Conservation (phyloP, 2,888 invertebrate genomes). For the Cheilosia urbana region DNA sequence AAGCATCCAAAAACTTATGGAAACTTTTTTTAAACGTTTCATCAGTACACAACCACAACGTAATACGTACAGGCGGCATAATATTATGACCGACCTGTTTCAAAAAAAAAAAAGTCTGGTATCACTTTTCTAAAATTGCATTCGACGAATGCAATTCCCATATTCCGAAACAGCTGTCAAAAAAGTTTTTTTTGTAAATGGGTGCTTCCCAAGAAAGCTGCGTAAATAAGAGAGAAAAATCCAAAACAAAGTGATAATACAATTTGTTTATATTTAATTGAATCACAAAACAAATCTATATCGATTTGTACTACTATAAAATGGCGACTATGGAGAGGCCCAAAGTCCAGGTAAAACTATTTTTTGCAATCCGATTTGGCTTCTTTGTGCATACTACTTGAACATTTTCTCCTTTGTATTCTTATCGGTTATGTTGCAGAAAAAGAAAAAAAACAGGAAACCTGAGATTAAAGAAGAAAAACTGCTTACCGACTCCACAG, state of each 20-base stretch:
- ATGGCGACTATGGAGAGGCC: slow-evolving; percentile 83
- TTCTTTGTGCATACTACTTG: not conserved
- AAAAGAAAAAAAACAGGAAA: slow-evolving; percentile 78
- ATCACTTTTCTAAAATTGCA: slow-evolving; percentile 23
- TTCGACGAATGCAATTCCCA: not conserved
- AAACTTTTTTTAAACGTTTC: no score
- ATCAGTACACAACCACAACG: no score
- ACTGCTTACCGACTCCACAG: slow-evolving; percentile 64
- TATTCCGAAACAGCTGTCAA: slow-evolving; percentile 24
- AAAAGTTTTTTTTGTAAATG: not conserved
- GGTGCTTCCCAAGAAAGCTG: slow-evolving; percentile 26
- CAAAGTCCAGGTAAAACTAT: slow-evolving; percentile 79
- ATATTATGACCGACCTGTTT: no score
- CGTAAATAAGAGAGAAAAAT: slow-evolving; percentile 44
- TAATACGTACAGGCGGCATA: no score
- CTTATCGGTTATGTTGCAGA: slow-evolving; percentile 59
- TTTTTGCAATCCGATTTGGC: not conserved
- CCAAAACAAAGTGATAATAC: slow-evolving; percentile 20
- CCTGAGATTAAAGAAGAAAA: slow-evolving; percentile 45
- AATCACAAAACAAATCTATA: slow-evolving; percentile 17
- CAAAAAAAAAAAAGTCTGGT: slow-evolving; percentile 5
- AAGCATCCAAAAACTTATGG: no score
- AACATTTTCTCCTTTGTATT: slow-evolving; percentile 21
- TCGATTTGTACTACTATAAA: slow-evolving; percentile 24
- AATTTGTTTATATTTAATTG: slow-evolving; percentile 39